Base-by-base conservation (phyloP, 1,140 invertebrate genomes). In the Paraescarpia echinospica region DNA sequence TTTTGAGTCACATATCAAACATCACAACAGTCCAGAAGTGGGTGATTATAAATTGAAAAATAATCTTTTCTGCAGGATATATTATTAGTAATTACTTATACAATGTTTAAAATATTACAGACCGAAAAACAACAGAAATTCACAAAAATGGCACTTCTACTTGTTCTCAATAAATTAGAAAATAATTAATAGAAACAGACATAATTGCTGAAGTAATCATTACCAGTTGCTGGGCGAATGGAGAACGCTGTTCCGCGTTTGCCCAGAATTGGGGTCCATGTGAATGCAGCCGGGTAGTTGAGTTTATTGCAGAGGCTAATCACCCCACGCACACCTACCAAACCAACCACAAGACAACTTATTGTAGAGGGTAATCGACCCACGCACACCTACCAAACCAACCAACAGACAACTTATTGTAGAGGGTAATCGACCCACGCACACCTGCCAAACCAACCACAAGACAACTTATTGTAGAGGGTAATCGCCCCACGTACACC, bases 201-300 rank as follows among this genome's bases (percentile, higher is more conserved):
- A 18, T 77, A 77, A 27, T 90, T 90, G 2, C 14, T 90, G 90
- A 41, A 12, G 14, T 4, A 41, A 41, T 41, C 4, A 34, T 34
- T 93, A 95, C 95, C 95, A 93, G 95, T 94, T 33, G 95, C 95
- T 33, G 96, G 96, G 90, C 95, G 93, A 34, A 96, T 96, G 33
- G 95, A 96, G 94, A 96, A 96, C n/a, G 96, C 95, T 77, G 95
- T 96, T 33, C 95, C 95, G 93, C 94, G 94, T 35, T 95, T 95
- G 27, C 94, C 94, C 0, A 96, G 92, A 92, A 95, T 95, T 5
- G 96, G 95, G 41, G 94, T 94, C 96, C 96, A 96, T 12, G 95
- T 95, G 92, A 96, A 96, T 93, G 96, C 95, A 31, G 96, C 95
- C 14, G 94, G 94, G 93, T 95, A 95, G 94, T 96, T 96, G 12